Base-by-base conservation (phyloP, 2,888 invertebrate species). In the Adineta ricciae region DNA sequence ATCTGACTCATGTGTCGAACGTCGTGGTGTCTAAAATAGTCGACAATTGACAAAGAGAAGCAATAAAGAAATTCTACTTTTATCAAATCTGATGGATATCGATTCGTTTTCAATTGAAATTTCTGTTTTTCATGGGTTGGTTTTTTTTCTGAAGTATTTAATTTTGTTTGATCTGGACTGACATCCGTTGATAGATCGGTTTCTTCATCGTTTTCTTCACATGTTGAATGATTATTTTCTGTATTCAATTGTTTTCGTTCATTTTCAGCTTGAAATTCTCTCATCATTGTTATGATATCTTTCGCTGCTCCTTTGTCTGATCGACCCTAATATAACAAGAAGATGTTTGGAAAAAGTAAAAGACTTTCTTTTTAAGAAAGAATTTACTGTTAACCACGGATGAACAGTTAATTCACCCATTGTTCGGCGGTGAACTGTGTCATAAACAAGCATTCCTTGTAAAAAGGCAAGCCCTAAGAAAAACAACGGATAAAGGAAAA, bases 361-460 rank as follows among this genome's bases (percentile, higher is more conserved):
- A n/a, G 24, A 41, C 24, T n/a, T n/a, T n/a, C 0, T 14, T 46
- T 46, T 46, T 8, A 5, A 46, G 46, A 36, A 5, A 41, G 49
- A 49, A 49, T n/a, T n/a, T 72, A 85, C 85, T 27, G 83, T 38
- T 32, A 85, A 78, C 85, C 85, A 92, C 2, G 91, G 91, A 89
- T 92, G 92, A 84, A 91, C 88, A 49, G 90, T 88, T 41, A 92
- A 90, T 88, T 92, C 92, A 54, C 90, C 89, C 2, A 92, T 92
- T 2, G 92, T 92, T 78, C 92, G 88, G 83, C 93, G 89, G 86
- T 92, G 90, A 19, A 92, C 92, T 19, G 92, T 92, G 88, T 92
- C 78, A 78, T 78, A 78, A 41, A 41, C 41, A 78, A 78, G 41
- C 78, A 78, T 78, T 41, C 78, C 78, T 78, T 78, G 38, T 41